Evolutionary conservation across 1,140 invertebrate species (phyloP), one percentile per base, ranked within the genome.

Genomic region (Mactra quadrangularis): DNA sequence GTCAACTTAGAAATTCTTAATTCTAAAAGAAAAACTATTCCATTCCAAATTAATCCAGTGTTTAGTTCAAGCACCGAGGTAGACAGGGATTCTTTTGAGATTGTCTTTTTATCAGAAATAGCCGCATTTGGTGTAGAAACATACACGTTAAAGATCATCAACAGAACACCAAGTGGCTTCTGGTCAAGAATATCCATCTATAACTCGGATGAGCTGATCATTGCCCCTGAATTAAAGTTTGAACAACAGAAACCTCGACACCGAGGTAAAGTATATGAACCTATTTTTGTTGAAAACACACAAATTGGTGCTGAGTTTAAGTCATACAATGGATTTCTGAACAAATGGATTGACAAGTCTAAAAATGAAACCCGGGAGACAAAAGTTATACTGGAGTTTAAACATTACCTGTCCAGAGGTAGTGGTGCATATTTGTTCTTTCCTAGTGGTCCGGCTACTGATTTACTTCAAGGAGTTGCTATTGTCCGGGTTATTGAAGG

Each of bases 341-440:
- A 86, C 29, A 72, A 81, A 29, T 45, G 89, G 22, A 57, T 81
- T 27, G 86, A 91, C 47, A 86, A 89, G 71, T 60, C n/a, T 25
- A 87, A 88, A 31, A 84, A 86, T 60, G 87, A 89, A 71, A 74
- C 78, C 71, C 82, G 59, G 75, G 52, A 57, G 27, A 91, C 89
- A 57, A 90, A 94, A 2, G 92, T 96, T 3, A 94, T 95, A 87
- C 91, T 97, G 7, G 94, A 95, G 87, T 96, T 97, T 93, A 94
- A 95, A 95, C 47, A 95, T 94, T 3, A 94, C 94, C 59, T 91
- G 92, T 25, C 93, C 90, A 50, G 94, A 94, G 89, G 97, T 86
- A 98, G 97, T 86, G 99, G 99, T 1, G 98, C 98, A 13, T 99
- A 99, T 93, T 94, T 99, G 29, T 99, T 99, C 91, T 94, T 99